Base-by-base conservation (phyloP, 2,888 invertebrate species). In the Trichopria drosophilae region DNA sequence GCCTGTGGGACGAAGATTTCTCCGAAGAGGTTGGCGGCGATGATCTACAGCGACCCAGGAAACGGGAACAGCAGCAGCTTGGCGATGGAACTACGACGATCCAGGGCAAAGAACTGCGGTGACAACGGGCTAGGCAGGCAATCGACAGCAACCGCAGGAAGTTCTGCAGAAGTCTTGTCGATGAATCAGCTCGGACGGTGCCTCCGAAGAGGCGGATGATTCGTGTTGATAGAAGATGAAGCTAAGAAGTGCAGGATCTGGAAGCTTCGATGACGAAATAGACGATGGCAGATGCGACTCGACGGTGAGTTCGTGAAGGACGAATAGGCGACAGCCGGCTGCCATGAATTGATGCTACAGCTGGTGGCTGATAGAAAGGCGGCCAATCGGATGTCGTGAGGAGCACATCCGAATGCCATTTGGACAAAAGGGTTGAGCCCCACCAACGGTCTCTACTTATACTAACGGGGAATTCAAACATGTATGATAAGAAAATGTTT, bases 391-490 rank as follows among this genome's bases (percentile, higher is more conserved):
- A 73, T 70, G 72, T 64, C 63, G 71, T 71, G 67, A 67, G 64
- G 67, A 67, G 68, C 66, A 71, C 72, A 73, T 71, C 74, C 73
- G 72, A 74, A 70, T 74, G 74, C 73, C 74, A 73, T 69, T 75
- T 72, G 72, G 73, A 73, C 71, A 69, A 72, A 71, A 71, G 68
- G 74, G 72, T 74, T 69, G 73, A 72, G 69, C 68, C 67, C 68
- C 72, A 67, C 69, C 73, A 73, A 72, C 69, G 72, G 70, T 74
- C 73, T 74, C 73, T 75, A 75, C 75, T 75, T 75, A 75, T 71
- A 73, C 71, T 73, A 75, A 73, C 73, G 73, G 73, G 70, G 75
- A 75, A 75, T 75, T 75, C 74, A 75, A 75, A 75, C 67, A 75
- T 61, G 72, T 62, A 64, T 69, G 71, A 71, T 74, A 74, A 73